Base-by-base conservation (phyloP, 2,888 invertebrate species). In the Trypoxylon attenuatum region DNA sequence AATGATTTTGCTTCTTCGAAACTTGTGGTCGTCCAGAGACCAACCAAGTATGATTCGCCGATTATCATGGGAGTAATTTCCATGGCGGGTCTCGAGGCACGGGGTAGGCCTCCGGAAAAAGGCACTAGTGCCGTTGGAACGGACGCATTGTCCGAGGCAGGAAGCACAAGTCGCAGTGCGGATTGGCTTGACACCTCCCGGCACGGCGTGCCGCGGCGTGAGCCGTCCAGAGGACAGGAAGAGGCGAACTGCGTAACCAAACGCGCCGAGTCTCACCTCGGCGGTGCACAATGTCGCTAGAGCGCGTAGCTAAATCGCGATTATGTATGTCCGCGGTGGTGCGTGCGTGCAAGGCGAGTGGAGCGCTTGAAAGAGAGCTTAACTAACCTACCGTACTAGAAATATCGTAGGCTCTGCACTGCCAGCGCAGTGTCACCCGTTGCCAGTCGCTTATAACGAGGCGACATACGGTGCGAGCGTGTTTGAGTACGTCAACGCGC, bases 301-400 rank as follows among this genome's bases (percentile, higher is more conserved):
- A 23, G 18, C 25, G 46, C 66, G 27, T 33, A 55, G 57, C 63
- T 67, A 52, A 70, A 77, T 66, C 63, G 71, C 75, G 73, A 79
- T 78, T 81, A 81, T 80, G 81, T 77, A 77, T 72, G 75, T 75
- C 68, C 64, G 51, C 58, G 62, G 67, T 60, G 65, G 49, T 43
- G 50, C n/a, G 25, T 50, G 47, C 58, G 43, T 39, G 63, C 54
- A 51, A 69, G 57, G 64, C 67, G 63, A 77, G 66, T 71, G 64
- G 46, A 41, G 56, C 41, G 42, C 19, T 53, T 73, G 69, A 77
- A 78, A 73, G 76, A 74, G 75, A 65, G 66, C 76, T 76, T 79
- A 81, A 82, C 81, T 81, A 81, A 82, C 82, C 82, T 82, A 79
- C 81, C 78, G 71, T 73, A 81, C 73, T 69, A 68, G 69, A 80